A percentile compares a stretch with the other conserved stretches of the same genome.
phyloP scores from a whole-genome alignment of 1,140 invertebrate species.

The Tetramorium alpestre region DNA sequence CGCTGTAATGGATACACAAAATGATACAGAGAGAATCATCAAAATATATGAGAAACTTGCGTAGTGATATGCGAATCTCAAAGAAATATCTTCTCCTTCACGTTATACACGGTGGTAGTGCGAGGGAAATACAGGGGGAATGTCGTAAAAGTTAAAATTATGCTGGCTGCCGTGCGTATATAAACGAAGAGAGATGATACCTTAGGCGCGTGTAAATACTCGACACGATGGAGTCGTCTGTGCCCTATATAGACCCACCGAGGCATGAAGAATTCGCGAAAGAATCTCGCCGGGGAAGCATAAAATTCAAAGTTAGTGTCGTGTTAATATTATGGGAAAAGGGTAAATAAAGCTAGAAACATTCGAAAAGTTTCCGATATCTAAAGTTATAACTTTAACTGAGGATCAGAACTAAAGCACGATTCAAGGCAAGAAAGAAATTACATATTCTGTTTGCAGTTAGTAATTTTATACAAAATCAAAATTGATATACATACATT shows the following conservation, averaged over 20 bases:
- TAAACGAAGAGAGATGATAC: constrained; percentile 58
- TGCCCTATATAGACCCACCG: constrained; percentile 11
- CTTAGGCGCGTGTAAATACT: constrained; percentile 59
- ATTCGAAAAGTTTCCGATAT: neutral
- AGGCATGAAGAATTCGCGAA: constrained; percentile 52
- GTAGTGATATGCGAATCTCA: constrained; percentile 7
- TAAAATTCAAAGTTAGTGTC: constrained; percentile 36
- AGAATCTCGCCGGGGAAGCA: constrained; percentile 52
- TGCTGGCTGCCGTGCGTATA: constrained; percentile 16
- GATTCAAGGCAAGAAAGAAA: neutral
- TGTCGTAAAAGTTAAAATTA: constrained; percentile 68
- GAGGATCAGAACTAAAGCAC: neutral
- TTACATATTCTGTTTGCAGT: neutral
- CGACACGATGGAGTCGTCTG: constrained; percentile 41
- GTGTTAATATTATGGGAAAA: neutral
- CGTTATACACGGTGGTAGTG: neutral
- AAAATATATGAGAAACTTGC: neutral
- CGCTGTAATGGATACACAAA: neutral
- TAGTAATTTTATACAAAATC: neutral
- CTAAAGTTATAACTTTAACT: neutral
- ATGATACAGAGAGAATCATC: neutral
- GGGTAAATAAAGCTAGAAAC: neutral
- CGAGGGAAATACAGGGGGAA: neutral
- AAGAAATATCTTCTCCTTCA: constrained; percentile 19
- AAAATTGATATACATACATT: neutral